Base-by-base conservation (phyloP, 2,888 invertebrate genomes). In the Flabesymbios commensalis region DNA sequence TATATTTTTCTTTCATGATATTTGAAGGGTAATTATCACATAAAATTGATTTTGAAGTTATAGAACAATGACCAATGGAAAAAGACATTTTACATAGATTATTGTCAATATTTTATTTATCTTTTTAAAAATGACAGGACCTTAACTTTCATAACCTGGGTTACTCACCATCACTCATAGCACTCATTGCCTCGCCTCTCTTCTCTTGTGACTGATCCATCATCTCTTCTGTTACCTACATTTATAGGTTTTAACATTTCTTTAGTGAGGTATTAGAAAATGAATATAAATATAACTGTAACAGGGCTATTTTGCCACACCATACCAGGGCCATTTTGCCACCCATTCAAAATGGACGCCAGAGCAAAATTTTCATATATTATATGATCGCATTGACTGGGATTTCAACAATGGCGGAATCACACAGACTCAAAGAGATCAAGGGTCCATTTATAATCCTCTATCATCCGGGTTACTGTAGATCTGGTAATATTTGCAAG, bases 131-230 rank as follows among this genome's bases (percentile, higher is more conserved):
- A 36, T n/a, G n/a, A 14, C 10, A 14, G n/a, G 10, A 36, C 10
- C 39, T 14, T 14, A 36, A 14, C 39, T 36, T 14, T 36, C 10
- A 36, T 14, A 36, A 36, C 39, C 10, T n/a, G 39, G n/a, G n/a
- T n/a, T n/a, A 39, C 54, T 56, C 68, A 82, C 84, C 84, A 65
- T 93, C 90, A 1, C 87, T 86, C 78, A 91, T 89, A 0, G 90
- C 90, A 28, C 84, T 84, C 82, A 92, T 89, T 0, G 94, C 96
- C 75, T 90, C 88, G 0, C 87, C 85, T 52, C 93, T 88, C 76
- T 91, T 89, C 55, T 89, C 89, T 75, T 91, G 88, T 0, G 94
- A 90, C 75, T 72, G 10, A 80, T 84, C 94, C 89, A 93, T 90
- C 68, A 82, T 80, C 39, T 83, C 84, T 4, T 85, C 85, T 10